A percentile compares a stretch with the other conserved stretches of the same genome.
Conservation (phyloP, 2,113 vertebrate species). For the pig (Sus scrofa) region DNA sequence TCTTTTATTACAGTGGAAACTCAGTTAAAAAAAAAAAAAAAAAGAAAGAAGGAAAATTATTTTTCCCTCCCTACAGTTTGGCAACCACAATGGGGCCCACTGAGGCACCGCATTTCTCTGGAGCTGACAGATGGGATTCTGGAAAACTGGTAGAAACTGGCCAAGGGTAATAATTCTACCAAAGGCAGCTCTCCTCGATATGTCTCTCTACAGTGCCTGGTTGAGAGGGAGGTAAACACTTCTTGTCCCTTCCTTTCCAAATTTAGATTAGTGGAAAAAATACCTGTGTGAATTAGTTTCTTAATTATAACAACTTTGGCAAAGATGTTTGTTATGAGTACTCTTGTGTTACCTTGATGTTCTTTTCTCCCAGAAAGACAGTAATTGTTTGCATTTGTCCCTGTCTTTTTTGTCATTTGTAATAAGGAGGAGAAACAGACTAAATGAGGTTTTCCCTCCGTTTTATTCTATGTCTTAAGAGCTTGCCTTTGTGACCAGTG, state of each 20-base stretch:
- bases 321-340: too few relatives aligned
- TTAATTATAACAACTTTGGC: neutral
- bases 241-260: neutral
- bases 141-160: neutral
- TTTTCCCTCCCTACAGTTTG: neutral
- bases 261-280: neutral
- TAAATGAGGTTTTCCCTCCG: too few relatives aligned
- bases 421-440: too few relatives aligned
- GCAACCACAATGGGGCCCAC: neutral
- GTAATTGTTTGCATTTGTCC: too few relatives aligned
- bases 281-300: neutral
- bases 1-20: neutral
- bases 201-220: neutral
- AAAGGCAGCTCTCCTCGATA: neutral
- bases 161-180: neutral
- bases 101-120: neutral
- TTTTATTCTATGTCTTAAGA: too few relatives aligned
- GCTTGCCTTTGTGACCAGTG: too few relatives aligned
- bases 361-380: too few relatives aligned
- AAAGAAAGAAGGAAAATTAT: neutral
- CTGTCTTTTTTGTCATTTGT: too few relatives aligned
- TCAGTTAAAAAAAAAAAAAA: neutral
- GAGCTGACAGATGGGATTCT: neutral
- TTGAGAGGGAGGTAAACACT: neutral
- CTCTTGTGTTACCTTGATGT: too few relatives aligned